Evolutionary conservation across 2,797 vertebrate species (phyloP).

Genomic region (Helarctos malayanus): DNA sequence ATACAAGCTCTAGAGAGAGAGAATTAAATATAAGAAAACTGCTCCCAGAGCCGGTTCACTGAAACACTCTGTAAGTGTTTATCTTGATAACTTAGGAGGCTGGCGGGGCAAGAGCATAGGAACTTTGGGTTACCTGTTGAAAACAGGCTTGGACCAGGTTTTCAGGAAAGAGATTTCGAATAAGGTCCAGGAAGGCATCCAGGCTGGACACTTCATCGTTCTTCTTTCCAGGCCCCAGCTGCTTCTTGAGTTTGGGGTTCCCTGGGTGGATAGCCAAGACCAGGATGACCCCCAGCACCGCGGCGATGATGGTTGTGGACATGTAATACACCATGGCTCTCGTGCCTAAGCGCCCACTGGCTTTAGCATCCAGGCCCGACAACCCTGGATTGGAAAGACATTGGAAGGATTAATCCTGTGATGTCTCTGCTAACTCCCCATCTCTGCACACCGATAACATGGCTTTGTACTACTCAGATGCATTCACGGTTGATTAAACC

Average conservation of each 20-base stretch:
- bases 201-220: slow-evolving; percentile 98
- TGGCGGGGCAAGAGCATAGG: too few species aligned
- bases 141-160: slow-evolving; percentile 99
- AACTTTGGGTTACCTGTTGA: slow-evolving; percentile 93
- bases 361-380: slow-evolving; percentile 98
- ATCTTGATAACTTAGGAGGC: background rate
- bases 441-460: background rate
- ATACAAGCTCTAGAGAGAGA: background rate
- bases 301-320: slow-evolving; percentile 98
- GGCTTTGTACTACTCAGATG: background rate
- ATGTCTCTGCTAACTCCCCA: background rate
- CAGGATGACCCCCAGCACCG: slow-evolving; percentile 97
- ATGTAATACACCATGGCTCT: slow-evolving; percentile 99
- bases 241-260: slow-evolving; percentile 97
- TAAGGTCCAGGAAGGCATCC: slow-evolving; percentile 98
- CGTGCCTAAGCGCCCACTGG: slow-evolving; percentile 97
- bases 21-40: background rate
- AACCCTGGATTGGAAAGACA: slow-evolving; percentile 91
- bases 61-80: background rate
- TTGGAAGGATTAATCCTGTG: background rate
- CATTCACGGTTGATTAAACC: background rate
- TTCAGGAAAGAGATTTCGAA: slow-evolving; percentile 98
- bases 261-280: slow-evolving; percentile 98
- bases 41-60: background rate
- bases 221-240: slow-evolving; percentile 95